These are phyloP conservation scores for Microcebus ravelobensis DNA, from an alignment of 2,113 vertebrate species.

Conservation along the genomic window DNA sequence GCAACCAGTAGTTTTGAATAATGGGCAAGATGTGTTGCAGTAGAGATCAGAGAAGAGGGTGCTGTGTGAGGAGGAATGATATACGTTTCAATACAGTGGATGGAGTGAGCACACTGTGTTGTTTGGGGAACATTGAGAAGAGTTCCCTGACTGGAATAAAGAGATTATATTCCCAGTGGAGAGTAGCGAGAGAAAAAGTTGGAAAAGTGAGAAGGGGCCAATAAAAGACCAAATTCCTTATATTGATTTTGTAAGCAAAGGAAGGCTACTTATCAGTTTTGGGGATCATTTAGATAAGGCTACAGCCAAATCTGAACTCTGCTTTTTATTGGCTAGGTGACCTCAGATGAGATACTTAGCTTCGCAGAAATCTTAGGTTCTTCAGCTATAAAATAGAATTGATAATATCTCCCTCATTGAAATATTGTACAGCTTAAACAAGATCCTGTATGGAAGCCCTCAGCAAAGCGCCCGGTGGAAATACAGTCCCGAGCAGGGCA, in stretches of 20 bases:
- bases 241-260: not conserved
- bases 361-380: not conserved
- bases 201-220: not conserved
- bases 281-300: slow-evolving; percentile 10
- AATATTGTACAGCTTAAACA: not conserved
- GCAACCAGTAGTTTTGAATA: not conserved
- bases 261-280: not conserved
- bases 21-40: not conserved
- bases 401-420: not conserved
- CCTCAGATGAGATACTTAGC: not conserved
- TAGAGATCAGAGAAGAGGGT: not conserved
- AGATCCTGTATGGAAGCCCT: not conserved
- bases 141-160: slow-evolving; percentile 18
- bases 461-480: not conserved
- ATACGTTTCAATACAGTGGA: not conserved
- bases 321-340: not conserved
- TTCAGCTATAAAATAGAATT: not conserved
- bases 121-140: not conserved
- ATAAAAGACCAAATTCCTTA: not conserved
- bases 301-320: not conserved
- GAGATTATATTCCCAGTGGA: not conserved
- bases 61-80: not conserved
- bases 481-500: not conserved
- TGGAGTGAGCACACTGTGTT: not conserved
- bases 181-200: not conserved